Evolutionary conservation across 92 coral and sea anemone genomes (phyloP), one percentile per base, ranked within the genome.

Genomic region (Actinernus sp.): DNA sequence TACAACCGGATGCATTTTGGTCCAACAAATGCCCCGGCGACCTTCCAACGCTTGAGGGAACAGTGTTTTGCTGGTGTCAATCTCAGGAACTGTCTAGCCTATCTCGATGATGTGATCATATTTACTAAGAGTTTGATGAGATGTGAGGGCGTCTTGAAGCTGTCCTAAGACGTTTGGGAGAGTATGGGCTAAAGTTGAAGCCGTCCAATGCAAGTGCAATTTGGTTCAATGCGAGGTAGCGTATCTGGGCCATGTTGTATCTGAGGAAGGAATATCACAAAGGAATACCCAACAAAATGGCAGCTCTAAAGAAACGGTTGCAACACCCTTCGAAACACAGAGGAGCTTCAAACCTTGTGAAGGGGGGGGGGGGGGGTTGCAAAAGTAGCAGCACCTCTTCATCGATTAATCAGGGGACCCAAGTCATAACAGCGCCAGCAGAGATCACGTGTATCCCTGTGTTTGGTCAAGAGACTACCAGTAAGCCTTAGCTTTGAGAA

Each of bases 1-100:
- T 76, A 33, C 43, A 81, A 65, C 30, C 51, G 80, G 30, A 81
- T 81, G 88, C 85, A 82, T 7, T 79, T 79, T n/a, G 92, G 92
- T 49, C 13, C 63, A n/a, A 61, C 82, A 33, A 38, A 74, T 30
- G 68, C 69, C 31, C 86, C 68, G 6, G 79, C 70, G 9, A 54
- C 86, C 0, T 58, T 79, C 27, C 67, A 78, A 36, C n/a, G 76
- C 10, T 25, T 77, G 31, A 76, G 69, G 90, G 85, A 76, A 57
- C 40, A 62, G 24, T 76, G 81, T 50, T 63, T 77, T 19, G 23
- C 51, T 10, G 71, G 49, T 23, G 49, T 81, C 1, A 64, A 81
- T 28, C 47, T 45, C 36, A 30, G 30, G 18, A 71, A 32, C 25
- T 65, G 75, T 29, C 40, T 80, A n/a, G 65, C 53, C 1, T 74